Conservation (phyloP, 1,140 invertebrate species). For the Hyphantria cunea region DNA sequence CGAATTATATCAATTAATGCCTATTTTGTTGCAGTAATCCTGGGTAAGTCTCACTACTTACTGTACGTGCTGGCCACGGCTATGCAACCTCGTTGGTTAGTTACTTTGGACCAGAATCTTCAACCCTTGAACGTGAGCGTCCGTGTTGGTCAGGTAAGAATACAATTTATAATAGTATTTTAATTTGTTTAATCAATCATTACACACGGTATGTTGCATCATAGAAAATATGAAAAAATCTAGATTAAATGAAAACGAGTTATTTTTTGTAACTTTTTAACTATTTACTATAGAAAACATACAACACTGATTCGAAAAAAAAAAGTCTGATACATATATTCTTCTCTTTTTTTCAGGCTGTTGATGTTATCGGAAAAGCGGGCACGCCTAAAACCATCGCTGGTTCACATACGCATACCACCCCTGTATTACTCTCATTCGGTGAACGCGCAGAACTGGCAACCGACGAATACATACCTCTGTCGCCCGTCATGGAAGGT, state of each 20-base stretch:
- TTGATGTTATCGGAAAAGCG: slow-evolving; percentile 99
- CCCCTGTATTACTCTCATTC: slow-evolving; percentile 97
- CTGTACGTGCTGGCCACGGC: slow-evolving; percentile 97
- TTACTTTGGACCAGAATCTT: slow-evolving; percentile 98
- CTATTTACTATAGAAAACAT: too few relatives aligned
- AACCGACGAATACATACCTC: slow-evolving; percentile 97
- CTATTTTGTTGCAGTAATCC: slow-evolving; percentile 87
- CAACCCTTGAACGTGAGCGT: slow-evolving; percentile 97
- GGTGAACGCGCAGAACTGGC: slow-evolving; percentile 99
- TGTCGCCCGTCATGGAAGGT: slow-evolving; percentile 99
- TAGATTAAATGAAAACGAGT: too few relatives aligned
- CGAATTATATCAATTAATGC: too few relatives aligned
- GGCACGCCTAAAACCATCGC: slow-evolving; percentile 99
- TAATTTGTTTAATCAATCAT: too few relatives aligned
- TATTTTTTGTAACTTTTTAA: too few relatives aligned
- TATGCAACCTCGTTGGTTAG: slow-evolving; percentile 99
- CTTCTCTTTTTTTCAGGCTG: slow-evolving; percentile 85
- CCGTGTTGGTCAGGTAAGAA: slow-evolving; percentile 94
- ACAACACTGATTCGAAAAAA: too few relatives aligned
- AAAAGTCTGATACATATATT: too few relatives aligned
- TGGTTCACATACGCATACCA: slow-evolving; percentile 99
- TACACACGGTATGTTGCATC: too few relatives aligned
- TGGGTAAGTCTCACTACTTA: slow-evolving; percentile 98
- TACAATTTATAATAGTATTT: slow-evolving; percentile 8
- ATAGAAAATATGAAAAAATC: too few relatives aligned